Percentiles rank a stretch among this genome's conserved stretches.
Evolutionary conservation across 2,797 vertebrate species (phyloP).

Genomic region (Rousettus madagascariensis): DNA sequence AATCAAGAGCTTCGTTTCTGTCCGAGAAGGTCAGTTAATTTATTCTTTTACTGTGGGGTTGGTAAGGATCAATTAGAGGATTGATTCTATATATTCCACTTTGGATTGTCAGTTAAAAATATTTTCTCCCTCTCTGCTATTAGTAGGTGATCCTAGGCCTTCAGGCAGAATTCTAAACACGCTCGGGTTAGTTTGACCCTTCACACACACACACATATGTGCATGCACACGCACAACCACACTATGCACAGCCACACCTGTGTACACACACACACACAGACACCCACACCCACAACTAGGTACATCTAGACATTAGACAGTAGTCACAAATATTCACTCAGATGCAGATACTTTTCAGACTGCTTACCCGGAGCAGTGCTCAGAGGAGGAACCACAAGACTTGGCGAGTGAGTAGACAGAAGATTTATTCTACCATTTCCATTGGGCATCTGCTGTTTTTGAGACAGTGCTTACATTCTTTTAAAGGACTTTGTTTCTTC

Average conservation of each 20-base stretch:
- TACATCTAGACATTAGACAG: neutral
- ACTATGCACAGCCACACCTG: neutral
- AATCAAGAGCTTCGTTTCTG: conserved; percentile 23
- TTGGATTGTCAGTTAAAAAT: conserved; percentile 40
- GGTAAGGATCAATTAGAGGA: conserved; percentile 46
- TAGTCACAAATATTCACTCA: neutral
- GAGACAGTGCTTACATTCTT: neutral
- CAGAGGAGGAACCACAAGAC: neutral
- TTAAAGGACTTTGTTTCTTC: neutral
- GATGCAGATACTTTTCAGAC: neutral
- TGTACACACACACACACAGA: too few relatives aligned
- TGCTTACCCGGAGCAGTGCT: neutral
- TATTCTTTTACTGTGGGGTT: conserved; percentile 35
- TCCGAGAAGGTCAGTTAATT: conserved; percentile 39
- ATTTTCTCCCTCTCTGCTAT: conserved; percentile 2
- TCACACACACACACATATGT: neutral
- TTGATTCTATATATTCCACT: conserved; percentile 12
- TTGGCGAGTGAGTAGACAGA: neutral
- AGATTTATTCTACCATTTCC: neutral
- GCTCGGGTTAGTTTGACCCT: neutral
- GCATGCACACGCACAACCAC: neutral
- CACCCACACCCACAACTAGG: too few relatives aligned
- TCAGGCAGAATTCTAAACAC: neutral
- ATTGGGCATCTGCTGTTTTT: neutral
- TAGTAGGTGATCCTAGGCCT: neutral